Conservation (phyloP, 2,888 invertebrate genomes). For the Acleris sparsana region DNA sequence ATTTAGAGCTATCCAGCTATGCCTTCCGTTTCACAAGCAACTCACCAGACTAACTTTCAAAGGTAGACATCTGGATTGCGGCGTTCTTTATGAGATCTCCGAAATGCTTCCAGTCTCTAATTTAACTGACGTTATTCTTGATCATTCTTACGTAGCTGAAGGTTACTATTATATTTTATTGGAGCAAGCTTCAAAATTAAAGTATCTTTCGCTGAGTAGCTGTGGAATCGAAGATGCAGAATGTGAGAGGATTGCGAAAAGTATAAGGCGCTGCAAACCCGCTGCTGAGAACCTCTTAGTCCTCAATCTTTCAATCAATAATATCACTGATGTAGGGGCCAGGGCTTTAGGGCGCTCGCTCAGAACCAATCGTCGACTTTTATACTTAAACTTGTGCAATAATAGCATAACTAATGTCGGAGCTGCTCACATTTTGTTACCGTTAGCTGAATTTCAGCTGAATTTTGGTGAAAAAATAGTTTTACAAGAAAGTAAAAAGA, state of each 20-base stretch:
- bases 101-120: conserved; percentile 56
- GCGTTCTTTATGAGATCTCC: conserved; percentile 49
- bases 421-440: conserved; percentile 47
- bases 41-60: conserved; percentile 51
- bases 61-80: conserved; percentile 43
- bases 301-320: conserved; percentile 57
- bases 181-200: conserved; percentile 49
- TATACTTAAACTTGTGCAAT: conserved; percentile 58
- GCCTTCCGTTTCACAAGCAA: conserved; percentile 54
- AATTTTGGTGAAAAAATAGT: conserved; percentile 45
- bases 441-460: conserved; percentile 53
- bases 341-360: conserved; percentile 49
- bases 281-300: conserved; percentile 46
- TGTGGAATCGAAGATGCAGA: conserved; percentile 53
- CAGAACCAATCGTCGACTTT: conserved; percentile 54
- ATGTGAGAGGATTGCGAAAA: conserved; percentile 49
- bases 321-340: conserved; percentile 56
- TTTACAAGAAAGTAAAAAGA: conserved; percentile 40
- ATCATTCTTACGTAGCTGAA: conserved; percentile 51
- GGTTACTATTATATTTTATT: conserved; percentile 56
- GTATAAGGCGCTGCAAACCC: conserved; percentile 44
- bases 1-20: conserved; percentile 51
- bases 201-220: conserved; percentile 55
- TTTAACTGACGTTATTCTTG: conserved; percentile 59
- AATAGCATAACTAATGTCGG: conserved; percentile 58